Conservation (phyloP, 2,113 vertebrate genomes). For the Oxyura jamaicensis region DNA sequence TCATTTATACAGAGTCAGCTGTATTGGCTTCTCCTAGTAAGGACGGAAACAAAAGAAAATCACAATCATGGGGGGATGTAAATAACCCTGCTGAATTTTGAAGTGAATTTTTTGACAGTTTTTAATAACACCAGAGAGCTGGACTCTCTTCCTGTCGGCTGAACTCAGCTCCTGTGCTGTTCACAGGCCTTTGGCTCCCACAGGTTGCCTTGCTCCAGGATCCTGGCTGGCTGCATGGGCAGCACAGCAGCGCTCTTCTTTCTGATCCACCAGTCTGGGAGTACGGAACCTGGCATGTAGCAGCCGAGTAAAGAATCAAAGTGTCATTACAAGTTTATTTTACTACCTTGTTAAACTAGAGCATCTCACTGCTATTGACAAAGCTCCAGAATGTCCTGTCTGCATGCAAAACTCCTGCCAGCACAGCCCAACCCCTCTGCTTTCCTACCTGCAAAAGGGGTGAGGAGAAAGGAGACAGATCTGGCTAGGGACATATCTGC, state of each 20-base stretch:
- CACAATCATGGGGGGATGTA: not conserved
- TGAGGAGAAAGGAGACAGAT: not conserved
- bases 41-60: not conserved
- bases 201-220: not conserved
- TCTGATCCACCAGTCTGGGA: not conserved
- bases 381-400: not conserved
- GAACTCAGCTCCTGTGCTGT: not conserved
- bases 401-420: not conserved
- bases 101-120: not conserved
- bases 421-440: not conserved
- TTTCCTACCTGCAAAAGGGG: not conserved
- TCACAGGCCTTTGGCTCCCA: not conserved
- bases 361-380: not conserved
- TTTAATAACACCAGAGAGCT: not conserved
- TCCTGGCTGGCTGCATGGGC: not conserved
- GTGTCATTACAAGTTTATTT: not conserved
- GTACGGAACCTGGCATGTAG: not conserved
- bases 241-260: not conserved
- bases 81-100: not conserved
- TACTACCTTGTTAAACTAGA: constrained; percentile 24
- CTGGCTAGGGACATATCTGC: not conserved
- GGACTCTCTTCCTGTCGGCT: not conserved
- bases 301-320: not conserved
- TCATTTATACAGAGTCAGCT: not conserved
- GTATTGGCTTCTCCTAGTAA: not conserved